Evolutionary conservation across 2,113 vertebrate species (phyloP), one percentile per base, ranked within the genome.

Genomic region (Deroptyus accipitrinus): DNA sequence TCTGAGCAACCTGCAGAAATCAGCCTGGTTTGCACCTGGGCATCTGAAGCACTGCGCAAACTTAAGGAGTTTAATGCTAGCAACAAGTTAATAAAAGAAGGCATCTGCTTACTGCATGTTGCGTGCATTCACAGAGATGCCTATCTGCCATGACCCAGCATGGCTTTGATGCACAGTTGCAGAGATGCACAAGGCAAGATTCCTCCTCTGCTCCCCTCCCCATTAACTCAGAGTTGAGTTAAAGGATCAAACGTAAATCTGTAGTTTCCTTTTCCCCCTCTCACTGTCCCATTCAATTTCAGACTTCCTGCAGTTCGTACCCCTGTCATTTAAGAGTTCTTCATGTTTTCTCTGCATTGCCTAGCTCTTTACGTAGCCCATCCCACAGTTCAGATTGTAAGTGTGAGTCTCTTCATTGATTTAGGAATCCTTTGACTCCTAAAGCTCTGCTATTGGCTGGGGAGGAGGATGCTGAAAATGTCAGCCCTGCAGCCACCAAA

Each of bases 1-100:
- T 35, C 3, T 17, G 66, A 87, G 97, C 93, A 4, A 98, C 84
- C 98, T 98, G 83, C 20, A 95, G 74, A 91, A 96, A 91, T 52
- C 66, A 91, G 42, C 30, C 55, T 79, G 76, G 7, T 91, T 84
- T 72, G 24, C 20, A 91, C n/a, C 35, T 76, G 69, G 62, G 33
- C 81, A 75, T 69, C 23, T 42, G 41, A 89, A 84, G 28, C 49
- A 69, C 44, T 64, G 33, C 52, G 86, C 57, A 57, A 30, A 68
- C 16, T 80, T 82, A 35, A 63, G 6, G 3, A 75, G 17, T 82
- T 81, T 37, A 83, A 86, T 64, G 30, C 39, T 78, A 72, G 23
- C 64, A 86, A 77, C 11, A 77, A n/a, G 37, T 88, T 33, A 74
- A 70, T 66, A 39, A 85, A 88, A 78, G 22, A 62, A 72, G 16